Percentiles rank a stretch among this genome's conserved stretches.
phyloP scores from a whole-genome alignment of 2,113 vertebrate genomes.

The Meleagris gallopavo region DNA sequence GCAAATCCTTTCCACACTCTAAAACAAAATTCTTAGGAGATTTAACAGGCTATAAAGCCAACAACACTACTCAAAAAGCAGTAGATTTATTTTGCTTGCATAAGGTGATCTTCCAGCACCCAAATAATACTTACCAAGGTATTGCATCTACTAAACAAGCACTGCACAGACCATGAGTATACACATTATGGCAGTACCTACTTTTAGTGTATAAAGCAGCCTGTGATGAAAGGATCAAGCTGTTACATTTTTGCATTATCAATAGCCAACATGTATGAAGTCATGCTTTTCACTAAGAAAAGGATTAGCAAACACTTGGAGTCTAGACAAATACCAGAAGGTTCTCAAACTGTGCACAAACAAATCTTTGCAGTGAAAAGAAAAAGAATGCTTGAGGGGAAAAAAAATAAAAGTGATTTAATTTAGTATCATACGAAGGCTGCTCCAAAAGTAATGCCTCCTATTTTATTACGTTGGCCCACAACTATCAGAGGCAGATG shows the following conservation, averaged over 20 bases:
- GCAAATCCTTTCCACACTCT: not conserved
- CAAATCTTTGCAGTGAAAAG: conserved; percentile 16
- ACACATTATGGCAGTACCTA: not conserved
- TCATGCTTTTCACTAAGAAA: conserved; percentile 31
- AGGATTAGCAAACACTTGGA: conserved; percentile 53
- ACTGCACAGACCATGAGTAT: not conserved
- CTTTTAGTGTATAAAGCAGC: not conserved
- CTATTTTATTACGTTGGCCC: not conserved
- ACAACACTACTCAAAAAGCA: not conserved
- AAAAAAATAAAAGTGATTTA: not conserved
- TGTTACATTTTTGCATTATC: conserved; percentile 14
- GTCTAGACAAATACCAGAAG: conserved; percentile 35
- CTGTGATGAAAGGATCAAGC: conserved; percentile 28
- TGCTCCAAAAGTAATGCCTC: not conserved
- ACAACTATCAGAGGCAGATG: too few species aligned
- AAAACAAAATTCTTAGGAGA: not conserved
- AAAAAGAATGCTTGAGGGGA: not conserved
- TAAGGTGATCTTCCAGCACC: not conserved
- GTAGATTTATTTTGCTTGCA: not conserved
- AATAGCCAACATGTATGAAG: conserved; percentile 15
- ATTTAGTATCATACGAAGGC: not conserved
- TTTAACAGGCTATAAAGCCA: not conserved
- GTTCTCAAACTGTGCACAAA: conserved; percentile 13
- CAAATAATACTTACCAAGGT: not conserved
- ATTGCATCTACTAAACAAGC: not conserved